Percentiles rank a stretch among this genome's conserved stretches.
Conservation (phyloP, 1,140 invertebrate genomes). For the Anadara kagoshimensis region DNA sequence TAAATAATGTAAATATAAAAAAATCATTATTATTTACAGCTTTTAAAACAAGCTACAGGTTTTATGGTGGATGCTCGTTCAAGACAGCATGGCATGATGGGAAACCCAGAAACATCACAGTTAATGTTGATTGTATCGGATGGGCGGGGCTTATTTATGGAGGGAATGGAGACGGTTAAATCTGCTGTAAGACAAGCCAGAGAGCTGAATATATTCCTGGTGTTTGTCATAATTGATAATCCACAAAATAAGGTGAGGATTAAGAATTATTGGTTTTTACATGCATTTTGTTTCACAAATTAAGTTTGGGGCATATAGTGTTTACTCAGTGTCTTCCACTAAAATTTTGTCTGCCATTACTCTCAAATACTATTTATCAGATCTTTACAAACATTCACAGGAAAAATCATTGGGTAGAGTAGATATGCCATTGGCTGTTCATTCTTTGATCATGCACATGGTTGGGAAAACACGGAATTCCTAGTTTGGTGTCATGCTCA, state of each 20-base stretch:
- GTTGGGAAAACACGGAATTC: no score
- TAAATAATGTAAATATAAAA: no score
- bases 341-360: no score
- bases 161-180: slow-evolving; percentile 86
- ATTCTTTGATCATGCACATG: no score
- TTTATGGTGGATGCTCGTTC: slow-evolving; percentile 64
- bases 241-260: slow-evolving; percentile 87
- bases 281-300: neutral
- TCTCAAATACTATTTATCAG: no score
- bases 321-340: no score
- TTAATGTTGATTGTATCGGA: slow-evolving; percentile 92
- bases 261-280: neutral
- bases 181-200: slow-evolving; percentile 87
- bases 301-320: neutral
- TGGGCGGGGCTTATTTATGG: slow-evolving; percentile 93
- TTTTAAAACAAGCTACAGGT: slow-evolving; percentile 84
- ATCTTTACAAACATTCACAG: no score
- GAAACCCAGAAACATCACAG: slow-evolving; percentile 77
- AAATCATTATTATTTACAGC: slow-evolving; percentile 74
- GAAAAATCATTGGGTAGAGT: no score
- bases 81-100: slow-evolving; percentile 45
- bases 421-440: no score
- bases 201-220: slow-evolving; percentile 89
- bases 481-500: no score
- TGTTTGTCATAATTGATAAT: slow-evolving; percentile 97